These are phyloP conservation scores for Chelonoidis abingdonii DNA, from an alignment of 2,113 vertebrate genomes.

Conservation along the genomic window DNA sequence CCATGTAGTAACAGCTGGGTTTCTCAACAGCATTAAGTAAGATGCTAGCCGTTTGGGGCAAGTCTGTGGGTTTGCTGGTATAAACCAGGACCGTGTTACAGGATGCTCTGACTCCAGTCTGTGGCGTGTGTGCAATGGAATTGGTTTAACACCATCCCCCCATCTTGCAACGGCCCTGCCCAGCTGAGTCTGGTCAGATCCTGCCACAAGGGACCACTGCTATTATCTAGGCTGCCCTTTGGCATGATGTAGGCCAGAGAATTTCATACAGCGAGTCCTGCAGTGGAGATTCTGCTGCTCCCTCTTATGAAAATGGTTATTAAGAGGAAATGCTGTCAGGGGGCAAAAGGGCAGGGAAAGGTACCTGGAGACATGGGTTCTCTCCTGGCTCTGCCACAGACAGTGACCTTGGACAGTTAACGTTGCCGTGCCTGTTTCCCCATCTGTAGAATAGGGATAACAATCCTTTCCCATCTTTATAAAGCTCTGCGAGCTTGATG, in stretches of 20 bases:
- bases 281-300: background rate
- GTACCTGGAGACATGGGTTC: background rate
- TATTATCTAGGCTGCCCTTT: background rate
- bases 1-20: no score
- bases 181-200: background rate
- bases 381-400: background rate
- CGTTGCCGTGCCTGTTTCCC: background rate
- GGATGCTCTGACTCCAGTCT: background rate
- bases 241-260: background rate
- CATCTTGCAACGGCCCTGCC: background rate
- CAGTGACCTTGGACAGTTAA: background rate
- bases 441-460: background rate
- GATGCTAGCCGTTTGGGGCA: background rate
- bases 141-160: background rate
- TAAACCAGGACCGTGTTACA: background rate
- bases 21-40: background rate
- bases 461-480: background rate
- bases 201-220: background rate
- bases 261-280: background rate
- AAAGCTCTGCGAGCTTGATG: background rate
- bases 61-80: background rate
- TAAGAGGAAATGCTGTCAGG: background rate
- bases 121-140: background rate
- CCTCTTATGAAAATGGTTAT: background rate
- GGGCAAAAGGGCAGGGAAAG: background rate